Percentiles rank a stretch among this genome's conserved stretches.
Conservation (phyloP, 2,113 vertebrate genomes). For the Nestor notabilis region DNA sequence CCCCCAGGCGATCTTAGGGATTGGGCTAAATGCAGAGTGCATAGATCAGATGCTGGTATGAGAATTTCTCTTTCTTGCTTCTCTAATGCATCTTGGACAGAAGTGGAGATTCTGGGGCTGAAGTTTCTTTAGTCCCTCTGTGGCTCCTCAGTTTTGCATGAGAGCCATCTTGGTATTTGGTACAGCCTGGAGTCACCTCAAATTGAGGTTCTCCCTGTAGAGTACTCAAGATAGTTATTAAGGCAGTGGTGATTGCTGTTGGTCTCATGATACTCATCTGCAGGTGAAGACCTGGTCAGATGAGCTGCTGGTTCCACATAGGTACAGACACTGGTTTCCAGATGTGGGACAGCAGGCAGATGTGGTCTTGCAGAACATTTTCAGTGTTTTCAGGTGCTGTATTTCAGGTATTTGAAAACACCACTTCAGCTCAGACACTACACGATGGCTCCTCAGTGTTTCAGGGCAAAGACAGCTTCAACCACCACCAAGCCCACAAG, state of each 20-base stretch:
- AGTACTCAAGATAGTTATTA: neutral
- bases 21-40: neutral
- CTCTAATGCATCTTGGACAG: neutral
- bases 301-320: neutral
- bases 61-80: neutral
- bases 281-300: neutral
- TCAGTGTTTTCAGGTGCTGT: neutral
- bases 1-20: neutral
- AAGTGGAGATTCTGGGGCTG: neutral
- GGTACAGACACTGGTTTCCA: neutral
- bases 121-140: accelerated
- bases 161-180: neutral
- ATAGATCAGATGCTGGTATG: neutral
- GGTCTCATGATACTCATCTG: neutral
- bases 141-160: neutral
- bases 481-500: neutral
- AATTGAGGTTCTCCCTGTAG: neutral
- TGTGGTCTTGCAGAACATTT: neutral
- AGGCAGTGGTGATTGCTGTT: neutral
- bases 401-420: neutral
- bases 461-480: neutral
- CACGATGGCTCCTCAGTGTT: neutral
- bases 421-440: neutral
- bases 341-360: neutral
- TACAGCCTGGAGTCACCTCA: neutral